phyloP scores from a whole-genome alignment of 2,888 invertebrate species.

The Synanthedon andrenaeformis region DNA sequence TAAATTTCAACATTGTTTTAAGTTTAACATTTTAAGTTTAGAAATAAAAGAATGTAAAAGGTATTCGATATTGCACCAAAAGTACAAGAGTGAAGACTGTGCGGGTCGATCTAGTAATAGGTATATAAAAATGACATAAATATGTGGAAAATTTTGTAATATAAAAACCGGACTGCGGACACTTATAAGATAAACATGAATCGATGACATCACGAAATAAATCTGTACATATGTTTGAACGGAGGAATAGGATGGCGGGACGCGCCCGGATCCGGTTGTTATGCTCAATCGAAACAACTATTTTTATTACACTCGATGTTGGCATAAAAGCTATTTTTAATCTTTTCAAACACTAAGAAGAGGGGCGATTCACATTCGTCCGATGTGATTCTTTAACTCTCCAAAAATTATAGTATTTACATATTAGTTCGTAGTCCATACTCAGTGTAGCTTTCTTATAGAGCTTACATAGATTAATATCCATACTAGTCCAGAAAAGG shows the following conservation, averaged over 20 bases:
- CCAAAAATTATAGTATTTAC: neutral
- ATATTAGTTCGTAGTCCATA: no score
- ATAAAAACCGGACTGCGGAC: neutral
- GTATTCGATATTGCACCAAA: no score
- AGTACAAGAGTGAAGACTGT: no score
- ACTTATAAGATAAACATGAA: constrained; percentile 19
- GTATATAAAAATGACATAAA: neutral
- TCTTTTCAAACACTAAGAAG: constrained; percentile 15
- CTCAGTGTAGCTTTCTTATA: no score
- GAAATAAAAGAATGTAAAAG: no score
- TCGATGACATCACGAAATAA: constrained; percentile 59
- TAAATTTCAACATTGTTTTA: no score
- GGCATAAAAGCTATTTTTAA: constrained; percentile 37
- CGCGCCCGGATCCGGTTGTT: constrained; percentile 61
- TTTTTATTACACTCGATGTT: constrained; percentile 54
- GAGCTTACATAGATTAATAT: no score
- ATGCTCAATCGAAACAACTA: constrained; percentile 51
- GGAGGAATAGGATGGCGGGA: constrained; percentile 34
- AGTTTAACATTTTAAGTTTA: no score
- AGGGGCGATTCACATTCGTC: constrained; percentile 6
- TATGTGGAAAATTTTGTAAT: neutral
- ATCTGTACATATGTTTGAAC: constrained; percentile 35
- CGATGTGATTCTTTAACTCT: constrained; percentile 7
- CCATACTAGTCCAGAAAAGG: no score
- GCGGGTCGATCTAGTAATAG: neutral